Conservation (phyloP, 1,140 invertebrate genomes). For the Euborellia annulipes region DNA sequence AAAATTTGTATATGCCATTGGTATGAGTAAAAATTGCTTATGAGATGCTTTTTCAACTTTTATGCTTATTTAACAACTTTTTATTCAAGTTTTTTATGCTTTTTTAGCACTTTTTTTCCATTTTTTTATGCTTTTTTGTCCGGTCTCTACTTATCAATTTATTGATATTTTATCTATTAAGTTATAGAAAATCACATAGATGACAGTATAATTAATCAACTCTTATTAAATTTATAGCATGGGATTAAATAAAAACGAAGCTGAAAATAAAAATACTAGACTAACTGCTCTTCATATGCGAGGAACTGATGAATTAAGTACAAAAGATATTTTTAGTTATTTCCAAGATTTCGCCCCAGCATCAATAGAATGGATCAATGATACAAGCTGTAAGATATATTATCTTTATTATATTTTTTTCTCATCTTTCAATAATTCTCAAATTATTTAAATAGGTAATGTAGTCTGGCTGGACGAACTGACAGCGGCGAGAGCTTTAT, state of each 20-base stretch:
- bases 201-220: neutral
- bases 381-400: constrained; percentile 45
- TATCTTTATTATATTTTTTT: neutral
- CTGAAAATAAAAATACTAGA: constrained; percentile 39
- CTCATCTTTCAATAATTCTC: too few relatives aligned
- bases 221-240: constrained; percentile 29
- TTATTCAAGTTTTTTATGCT: too few relatives aligned
- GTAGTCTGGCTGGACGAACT: constrained; percentile 56
- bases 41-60: too few relatives aligned
- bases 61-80: too few relatives aligned
- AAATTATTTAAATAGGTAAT: constrained; percentile 39
- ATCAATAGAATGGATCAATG: constrained; percentile 65
- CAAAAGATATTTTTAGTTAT: constrained; percentile 62
- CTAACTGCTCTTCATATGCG: constrained; percentile 56
- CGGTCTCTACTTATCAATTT: neutral
- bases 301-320: constrained; percentile 56
- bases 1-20: too few relatives aligned
- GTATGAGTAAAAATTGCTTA: too few relatives aligned
- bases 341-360: constrained; percentile 55
- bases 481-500: constrained; percentile 50
- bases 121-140: neutral
- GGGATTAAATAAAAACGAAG: constrained; percentile 39
- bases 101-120: neutral
- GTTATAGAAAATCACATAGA: neutral
- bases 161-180: neutral